Base-by-base conservation (phyloP, 2,797 vertebrate genomes). In the Acrocephalus scirpaceus region DNA sequence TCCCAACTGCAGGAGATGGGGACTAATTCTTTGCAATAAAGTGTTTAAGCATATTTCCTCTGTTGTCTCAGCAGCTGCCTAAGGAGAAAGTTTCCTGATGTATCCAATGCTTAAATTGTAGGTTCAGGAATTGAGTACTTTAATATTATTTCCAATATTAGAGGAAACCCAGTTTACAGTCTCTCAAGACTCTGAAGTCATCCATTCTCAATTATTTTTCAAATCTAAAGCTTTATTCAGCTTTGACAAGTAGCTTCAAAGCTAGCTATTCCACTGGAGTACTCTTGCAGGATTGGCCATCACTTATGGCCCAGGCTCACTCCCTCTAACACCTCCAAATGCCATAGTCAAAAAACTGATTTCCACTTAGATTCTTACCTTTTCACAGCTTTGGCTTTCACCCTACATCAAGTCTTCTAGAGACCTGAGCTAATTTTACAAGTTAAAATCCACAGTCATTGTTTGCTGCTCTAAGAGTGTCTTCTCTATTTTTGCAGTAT, bases 291-390 rank as follows among this genome's bases (percentile, higher is more conserved):
- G 29, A 25, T 54, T 14, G 2, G 13, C n/a, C 13, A 50, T 27
- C 51, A 50, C 30, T 54, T 78, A 36, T 0, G 4, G 51, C 36
- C 50, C 9, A 40, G n/a, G 32, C 16, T 29, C 38, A 60, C 23
- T 72, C 14, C 45, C n/a, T 48, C 20, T 9, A 38, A 26, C 36
- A 71, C 14, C 19, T 48, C 8, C 15, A 14, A 85, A 72, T 29
- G 9, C 10, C 48, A 61, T 0, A 9, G 32, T 29, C 29, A 20
- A 56, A 72, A 95, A 58, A 36, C 0, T 0, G 14, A 65, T 60
- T 79, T 67, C 62, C 30, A 32, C 62, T 50, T 78, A 27, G 8
- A 72, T 80, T 50, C 29, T 20, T 32, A 65, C 47, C 15, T 58
- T 47, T 23, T 16, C 50, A 69, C 50, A 69, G 0, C 27, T 78